Evolutionary conservation across 2,888 invertebrate species (phyloP).

Genomic region (Drosophila diplacantha): DNA sequence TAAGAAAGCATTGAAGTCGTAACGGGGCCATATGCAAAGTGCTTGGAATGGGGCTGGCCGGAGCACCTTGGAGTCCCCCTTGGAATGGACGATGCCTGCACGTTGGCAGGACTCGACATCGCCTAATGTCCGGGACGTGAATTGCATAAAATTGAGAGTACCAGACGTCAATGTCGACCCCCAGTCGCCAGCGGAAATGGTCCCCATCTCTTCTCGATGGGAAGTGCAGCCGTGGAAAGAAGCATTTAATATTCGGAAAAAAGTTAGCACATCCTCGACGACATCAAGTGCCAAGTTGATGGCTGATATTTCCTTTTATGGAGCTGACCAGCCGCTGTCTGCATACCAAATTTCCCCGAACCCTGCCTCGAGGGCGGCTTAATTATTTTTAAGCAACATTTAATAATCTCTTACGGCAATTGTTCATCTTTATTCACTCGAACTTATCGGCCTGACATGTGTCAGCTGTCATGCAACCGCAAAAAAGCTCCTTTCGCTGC

Average conservation of each 20-base stretch:
- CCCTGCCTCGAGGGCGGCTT: conserved; percentile 10
- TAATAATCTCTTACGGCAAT: conserved; percentile 44
- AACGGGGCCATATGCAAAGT: conserved; percentile 9
- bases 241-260: conserved; percentile 43
- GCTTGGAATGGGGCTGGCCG: neutral
- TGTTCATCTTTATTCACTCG: conserved; percentile 38
- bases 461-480: conserved; percentile 41
- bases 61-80: neutral
- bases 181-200: conserved; percentile 37
- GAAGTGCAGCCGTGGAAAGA: conserved; percentile 24
- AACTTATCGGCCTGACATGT: conserved; percentile 41
- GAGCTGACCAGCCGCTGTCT: conserved; percentile 36
- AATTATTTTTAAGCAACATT: conserved; percentile 45
- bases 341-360: conserved; percentile 29
- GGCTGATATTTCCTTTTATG: conserved; percentile 42
- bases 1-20: conserved; percentile 14
- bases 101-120: conserved; percentile 43
- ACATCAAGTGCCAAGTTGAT: conserved; percentile 34
- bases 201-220: conserved; percentile 22
- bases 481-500: conserved; percentile 21
- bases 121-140: conserved; percentile 48
- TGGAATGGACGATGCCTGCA: conserved; percentile 30
- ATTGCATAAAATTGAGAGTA: conserved; percentile 39
- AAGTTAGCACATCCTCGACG: conserved; percentile 42
- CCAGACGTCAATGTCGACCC: conserved; percentile 43